These are phyloP conservation scores for Dolomedes plantarius DNA, from an alignment of 2,888 invertebrate species.

Conservation along the genomic window DNA sequence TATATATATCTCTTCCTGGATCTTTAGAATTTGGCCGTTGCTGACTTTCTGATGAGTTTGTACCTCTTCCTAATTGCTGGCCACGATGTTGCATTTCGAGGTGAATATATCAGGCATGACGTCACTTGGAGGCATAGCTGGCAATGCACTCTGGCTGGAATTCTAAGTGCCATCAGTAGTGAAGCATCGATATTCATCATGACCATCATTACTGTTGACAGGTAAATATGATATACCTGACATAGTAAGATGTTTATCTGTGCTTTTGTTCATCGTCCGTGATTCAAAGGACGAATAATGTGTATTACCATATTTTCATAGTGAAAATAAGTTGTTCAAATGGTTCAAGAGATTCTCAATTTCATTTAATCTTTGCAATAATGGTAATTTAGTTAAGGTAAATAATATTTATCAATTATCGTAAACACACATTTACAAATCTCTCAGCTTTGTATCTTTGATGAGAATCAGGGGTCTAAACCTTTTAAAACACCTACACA, in stretches of 20 bases:
- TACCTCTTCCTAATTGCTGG: conserved; percentile 81
- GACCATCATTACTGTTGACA: conserved; percentile 82
- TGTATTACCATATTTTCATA: too few species aligned
- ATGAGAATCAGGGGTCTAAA: too few species aligned
- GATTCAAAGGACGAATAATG: neutral
- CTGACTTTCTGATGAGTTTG: conserved; percentile 82
- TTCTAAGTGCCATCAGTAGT: conserved; percentile 81
- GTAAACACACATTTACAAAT: too few species aligned
- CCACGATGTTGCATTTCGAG: conserved; percentile 80
- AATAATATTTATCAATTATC: too few species aligned
- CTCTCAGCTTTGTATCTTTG: too few species aligned
- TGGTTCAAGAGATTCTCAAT: too few species aligned
- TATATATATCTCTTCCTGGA: too few species aligned
- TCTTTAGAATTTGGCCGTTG: conserved; percentile 81
- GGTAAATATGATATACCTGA: too few species aligned
- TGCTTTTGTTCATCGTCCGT: neutral
- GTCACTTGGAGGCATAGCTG: conserved; percentile 80
- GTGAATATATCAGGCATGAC: conserved; percentile 80
- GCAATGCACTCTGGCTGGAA: conserved; percentile 81
- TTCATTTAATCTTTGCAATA: too few species aligned
- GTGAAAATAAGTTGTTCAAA: too few species aligned
- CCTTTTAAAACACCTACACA: too few species aligned
- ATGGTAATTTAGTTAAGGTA: too few species aligned
- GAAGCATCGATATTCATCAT: conserved; percentile 82
- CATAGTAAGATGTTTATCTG: neutral